Evolutionary conservation across 2,113 vertebrate genomes (phyloP).

Genomic region (Cinclus cinclus): DNA sequence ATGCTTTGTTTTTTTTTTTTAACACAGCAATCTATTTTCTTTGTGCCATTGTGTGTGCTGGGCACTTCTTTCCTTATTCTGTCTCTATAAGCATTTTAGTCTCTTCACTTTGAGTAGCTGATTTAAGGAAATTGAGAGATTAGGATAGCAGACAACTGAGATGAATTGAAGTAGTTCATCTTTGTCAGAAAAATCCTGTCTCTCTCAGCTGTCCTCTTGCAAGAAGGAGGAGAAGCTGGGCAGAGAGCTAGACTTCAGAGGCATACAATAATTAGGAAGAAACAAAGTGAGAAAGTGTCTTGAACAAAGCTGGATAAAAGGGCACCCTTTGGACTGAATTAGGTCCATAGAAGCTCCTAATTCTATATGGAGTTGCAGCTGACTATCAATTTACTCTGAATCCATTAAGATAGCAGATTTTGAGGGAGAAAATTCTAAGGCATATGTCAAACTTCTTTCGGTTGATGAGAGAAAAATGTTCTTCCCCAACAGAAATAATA

Average conservation of each 20-base stretch:
- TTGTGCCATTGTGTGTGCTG: background rate
- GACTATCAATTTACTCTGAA: background rate
- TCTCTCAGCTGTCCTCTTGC: background rate
- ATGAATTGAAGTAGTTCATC: conserved; percentile 26
- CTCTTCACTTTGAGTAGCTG: background rate
- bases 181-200: conserved; percentile 1
- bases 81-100: background rate
- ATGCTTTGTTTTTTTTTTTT: background rate
- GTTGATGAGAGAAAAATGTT: background rate
- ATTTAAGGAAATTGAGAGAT: conserved; percentile 43
- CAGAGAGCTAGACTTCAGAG: background rate
- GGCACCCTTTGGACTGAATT: background rate
- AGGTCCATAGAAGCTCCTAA: background rate
- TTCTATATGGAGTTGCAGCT: background rate
- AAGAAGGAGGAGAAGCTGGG: background rate
- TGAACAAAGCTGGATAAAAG: background rate
- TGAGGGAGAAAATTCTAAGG: background rate
- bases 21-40: background rate
- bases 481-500: background rate
- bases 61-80: background rate
- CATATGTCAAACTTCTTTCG: background rate
- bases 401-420: background rate
- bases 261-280: background rate
- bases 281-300: background rate
- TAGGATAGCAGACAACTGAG: background rate